Conservation (phyloP, 2,888 invertebrate genomes). For the Hyppa rectilinea region DNA sequence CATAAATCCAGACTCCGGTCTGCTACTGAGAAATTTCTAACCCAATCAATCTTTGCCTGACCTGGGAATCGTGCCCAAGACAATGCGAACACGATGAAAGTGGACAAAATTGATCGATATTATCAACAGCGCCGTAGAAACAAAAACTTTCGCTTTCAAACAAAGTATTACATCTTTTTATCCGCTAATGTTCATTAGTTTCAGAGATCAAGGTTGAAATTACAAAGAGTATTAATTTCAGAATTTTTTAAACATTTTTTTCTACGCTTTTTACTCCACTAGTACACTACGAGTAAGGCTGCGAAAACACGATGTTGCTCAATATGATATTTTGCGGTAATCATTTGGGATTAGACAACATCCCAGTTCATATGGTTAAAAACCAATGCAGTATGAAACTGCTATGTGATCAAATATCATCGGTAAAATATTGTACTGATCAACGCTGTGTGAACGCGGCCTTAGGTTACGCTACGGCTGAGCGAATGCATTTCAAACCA, state of each 20-base stretch:
- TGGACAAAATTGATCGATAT: background rate
- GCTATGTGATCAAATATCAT: too few relatives aligned
- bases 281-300: slow-evolving; percentile 37
- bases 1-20: background rate
- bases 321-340: too few relatives aligned
- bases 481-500: slow-evolving; percentile 53
- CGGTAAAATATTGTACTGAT: too few relatives aligned
- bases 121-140: background rate
- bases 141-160: background rate
- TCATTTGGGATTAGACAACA: too few relatives aligned
- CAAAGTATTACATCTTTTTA: background rate
- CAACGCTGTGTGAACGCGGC: background rate
- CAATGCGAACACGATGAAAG: background rate
- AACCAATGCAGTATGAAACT: too few relatives aligned
- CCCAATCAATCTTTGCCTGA: background rate
- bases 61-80: background rate
- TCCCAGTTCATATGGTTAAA: too few relatives aligned
- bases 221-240: slow-evolving; percentile 53
- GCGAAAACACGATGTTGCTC: too few relatives aligned
- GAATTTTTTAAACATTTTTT: slow-evolving; percentile 28
- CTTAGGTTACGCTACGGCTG: slow-evolving; percentile 52
- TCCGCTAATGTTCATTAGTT: slow-evolving; percentile 1
- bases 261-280: slow-evolving; percentile 34
- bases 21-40: background rate
- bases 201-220: slow-evolving; percentile 44